Conservation (phyloP, 2,113 vertebrate species). For the Menidia beryllina region DNA sequence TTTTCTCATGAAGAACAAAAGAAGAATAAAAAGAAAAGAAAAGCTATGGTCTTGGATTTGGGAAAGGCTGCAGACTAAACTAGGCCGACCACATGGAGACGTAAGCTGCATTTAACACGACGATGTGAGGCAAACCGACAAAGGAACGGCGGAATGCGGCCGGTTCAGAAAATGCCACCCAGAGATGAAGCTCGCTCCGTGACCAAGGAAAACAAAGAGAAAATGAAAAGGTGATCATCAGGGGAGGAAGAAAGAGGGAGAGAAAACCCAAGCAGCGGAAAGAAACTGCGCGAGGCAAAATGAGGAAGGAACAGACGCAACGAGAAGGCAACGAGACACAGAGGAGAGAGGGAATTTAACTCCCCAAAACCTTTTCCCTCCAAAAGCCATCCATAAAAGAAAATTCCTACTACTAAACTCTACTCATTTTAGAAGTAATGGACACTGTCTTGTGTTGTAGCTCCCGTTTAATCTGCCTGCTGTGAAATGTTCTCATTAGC, state of each 20-base stretch:
- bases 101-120: constrained; percentile 3
- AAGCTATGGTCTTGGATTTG: background rate
- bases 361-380: too few relatives aligned
- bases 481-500: constrained; percentile 46
- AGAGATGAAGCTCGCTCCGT: constrained; percentile 1
- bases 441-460: constrained; percentile 5
- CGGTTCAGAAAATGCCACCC: constrained; percentile 46
- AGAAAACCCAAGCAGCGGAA: background rate
- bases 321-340: background rate
- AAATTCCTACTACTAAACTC: too few relatives aligned
- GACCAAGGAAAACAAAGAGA: constrained; percentile 1
- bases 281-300: background rate
- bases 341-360: background rate
- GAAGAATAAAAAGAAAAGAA: too few relatives aligned
- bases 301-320: background rate
- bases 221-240: background rate
- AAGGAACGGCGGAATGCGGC: background rate
- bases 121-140: constrained; percentile 31
- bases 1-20: background rate
- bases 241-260: background rate
- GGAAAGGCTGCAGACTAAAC: constrained; percentile 57
- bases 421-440: too few relatives aligned
- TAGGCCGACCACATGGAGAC: constrained; percentile 36
- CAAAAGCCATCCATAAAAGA: too few relatives aligned
- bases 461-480: constrained; percentile 8